Evolutionary conservation across 2,888 invertebrate genomes (phyloP).

Genomic region (Alcis repandata): DNA sequence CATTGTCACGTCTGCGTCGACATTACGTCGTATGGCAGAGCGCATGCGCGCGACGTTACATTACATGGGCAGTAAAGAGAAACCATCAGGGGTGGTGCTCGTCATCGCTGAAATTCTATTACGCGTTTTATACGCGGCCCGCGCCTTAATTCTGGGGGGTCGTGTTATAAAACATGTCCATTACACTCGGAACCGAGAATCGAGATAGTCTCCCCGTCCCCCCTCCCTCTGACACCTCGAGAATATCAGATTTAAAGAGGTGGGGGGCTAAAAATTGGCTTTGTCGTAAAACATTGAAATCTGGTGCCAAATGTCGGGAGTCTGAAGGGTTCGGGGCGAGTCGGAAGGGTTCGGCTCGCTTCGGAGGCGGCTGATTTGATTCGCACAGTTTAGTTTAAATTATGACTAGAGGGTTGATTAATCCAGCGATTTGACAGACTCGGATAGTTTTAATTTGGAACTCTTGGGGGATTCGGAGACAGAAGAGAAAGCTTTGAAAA

Average conservation of each 20-base stretch:
- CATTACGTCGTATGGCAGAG: slow-evolving; percentile 55
- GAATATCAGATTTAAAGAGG: slow-evolving; percentile 54
- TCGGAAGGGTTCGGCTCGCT: slow-evolving; percentile 13
- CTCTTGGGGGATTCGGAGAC: slow-evolving; percentile 2
- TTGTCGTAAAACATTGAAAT: slow-evolving; percentile 74
- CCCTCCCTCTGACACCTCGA: slow-evolving; percentile 50
- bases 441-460: slow-evolving; percentile 33
- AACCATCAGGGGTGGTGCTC: slow-evolving; percentile 66
- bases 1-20: slow-evolving; percentile 61
- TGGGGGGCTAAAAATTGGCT: slow-evolving; percentile 61
- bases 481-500: background rate
- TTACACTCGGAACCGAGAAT: slow-evolving; percentile 69
- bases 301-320: slow-evolving; percentile 61
- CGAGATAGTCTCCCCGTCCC: slow-evolving; percentile 59
- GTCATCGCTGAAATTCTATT: slow-evolving; percentile 84
- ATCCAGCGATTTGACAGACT: slow-evolving; percentile 55
- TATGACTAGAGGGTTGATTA: slow-evolving; percentile 72
- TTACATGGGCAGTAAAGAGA: slow-evolving; percentile 76
- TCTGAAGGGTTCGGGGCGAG: slow-evolving; percentile 5
- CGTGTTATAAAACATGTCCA: slow-evolving; percentile 77
- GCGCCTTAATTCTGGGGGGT: slow-evolving; percentile 76
- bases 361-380: slow-evolving; percentile 65
- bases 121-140: slow-evolving; percentile 82
- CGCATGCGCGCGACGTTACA: slow-evolving; percentile 81
- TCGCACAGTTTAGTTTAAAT: slow-evolving; percentile 84